Evolutionary conservation across 2,113 vertebrate genomes (phyloP).

Genomic region (Anguilla japonica): DNA sequence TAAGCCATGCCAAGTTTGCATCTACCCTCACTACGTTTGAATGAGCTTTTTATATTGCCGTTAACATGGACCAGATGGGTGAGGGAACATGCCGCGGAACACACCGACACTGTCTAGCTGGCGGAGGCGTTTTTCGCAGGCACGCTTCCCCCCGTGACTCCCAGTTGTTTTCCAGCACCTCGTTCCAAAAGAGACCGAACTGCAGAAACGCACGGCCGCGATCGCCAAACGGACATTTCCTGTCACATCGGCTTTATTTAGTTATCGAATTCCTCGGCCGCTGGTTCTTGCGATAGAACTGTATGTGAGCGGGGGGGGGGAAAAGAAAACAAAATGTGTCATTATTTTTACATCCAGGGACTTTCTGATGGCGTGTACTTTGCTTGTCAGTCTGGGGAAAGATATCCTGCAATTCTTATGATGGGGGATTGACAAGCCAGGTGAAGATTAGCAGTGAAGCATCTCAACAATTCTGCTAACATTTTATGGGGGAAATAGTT

Average conservation of each 20-base stretch:
- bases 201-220: slow-evolving; percentile 53
- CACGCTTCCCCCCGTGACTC: slow-evolving; percentile 52
- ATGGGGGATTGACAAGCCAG: neutral
- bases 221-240: slow-evolving; percentile 55
- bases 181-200: slow-evolving; percentile 49
- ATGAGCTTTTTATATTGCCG: slow-evolving; percentile 78
- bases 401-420: neutral
- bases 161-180: slow-evolving; percentile 60
- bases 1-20: slow-evolving; percentile 73
- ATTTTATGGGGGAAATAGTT: neutral
- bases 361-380: neutral
- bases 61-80: slow-evolving; percentile 82
- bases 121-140: slow-evolving; percentile 56
- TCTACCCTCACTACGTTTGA: slow-evolving; percentile 74
- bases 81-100: slow-evolving; percentile 57
- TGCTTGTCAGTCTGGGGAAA: neutral
- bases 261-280: slow-evolving; percentile 37
- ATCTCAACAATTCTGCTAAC: neutral
- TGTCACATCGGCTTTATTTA: slow-evolving; percentile 44
- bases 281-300: slow-evolving; percentile 36
- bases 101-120: slow-evolving; percentile 54
- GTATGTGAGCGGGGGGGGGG: neutral
- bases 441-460: neutral
- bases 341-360: neutral
- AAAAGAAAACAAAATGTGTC: neutral